Conservation (phyloP, 2,888 invertebrate genomes). For the Emmelina monodactyla region DNA sequence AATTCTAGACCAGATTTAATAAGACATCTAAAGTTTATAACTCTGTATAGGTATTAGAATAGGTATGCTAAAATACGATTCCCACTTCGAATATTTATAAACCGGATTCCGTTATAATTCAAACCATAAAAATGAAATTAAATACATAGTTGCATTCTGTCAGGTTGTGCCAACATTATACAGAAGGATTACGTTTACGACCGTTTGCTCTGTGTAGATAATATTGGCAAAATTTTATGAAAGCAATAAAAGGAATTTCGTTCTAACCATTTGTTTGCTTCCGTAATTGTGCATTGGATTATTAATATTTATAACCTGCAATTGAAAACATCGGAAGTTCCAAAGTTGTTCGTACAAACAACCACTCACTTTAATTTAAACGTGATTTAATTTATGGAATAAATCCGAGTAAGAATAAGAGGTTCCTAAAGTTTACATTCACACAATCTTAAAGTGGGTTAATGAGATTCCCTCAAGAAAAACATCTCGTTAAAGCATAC, state of each 20-base stretch:
- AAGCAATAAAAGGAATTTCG: conserved; percentile 59
- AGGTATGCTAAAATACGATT: too few species aligned
- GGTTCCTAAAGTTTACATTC: conserved; percentile 58
- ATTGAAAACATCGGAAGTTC: not conserved
- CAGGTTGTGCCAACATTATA: conserved; percentile 58
- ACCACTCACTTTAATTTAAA: conserved; percentile 23
- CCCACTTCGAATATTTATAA: too few species aligned
- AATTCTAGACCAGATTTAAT: not conserved
- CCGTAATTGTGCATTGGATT: conserved; percentile 28
- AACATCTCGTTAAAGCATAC: conserved; percentile 66
- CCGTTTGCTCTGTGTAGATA: conserved; percentile 57
- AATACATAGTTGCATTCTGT: conserved; percentile 54
- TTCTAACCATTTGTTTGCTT: conserved; percentile 57
- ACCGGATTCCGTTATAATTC: too few species aligned
- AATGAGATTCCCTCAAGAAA: conserved; percentile 65
- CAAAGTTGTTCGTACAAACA: conserved; percentile 6
- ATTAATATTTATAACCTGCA: not conserved
- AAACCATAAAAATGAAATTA: too few species aligned
- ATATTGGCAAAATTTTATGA: conserved; percentile 63
- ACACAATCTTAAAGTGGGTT: conserved; percentile 62
- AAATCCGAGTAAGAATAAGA: conserved; percentile 45
- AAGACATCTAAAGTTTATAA: too few species aligned
- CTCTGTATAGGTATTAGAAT: too few species aligned
- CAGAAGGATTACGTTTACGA: conserved; percentile 62
- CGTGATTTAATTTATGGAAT: conserved; percentile 45